Evolutionary conservation across 2,113 vertebrate species (phyloP).

Genomic region (Myxocyprinus asiaticus): DNA sequence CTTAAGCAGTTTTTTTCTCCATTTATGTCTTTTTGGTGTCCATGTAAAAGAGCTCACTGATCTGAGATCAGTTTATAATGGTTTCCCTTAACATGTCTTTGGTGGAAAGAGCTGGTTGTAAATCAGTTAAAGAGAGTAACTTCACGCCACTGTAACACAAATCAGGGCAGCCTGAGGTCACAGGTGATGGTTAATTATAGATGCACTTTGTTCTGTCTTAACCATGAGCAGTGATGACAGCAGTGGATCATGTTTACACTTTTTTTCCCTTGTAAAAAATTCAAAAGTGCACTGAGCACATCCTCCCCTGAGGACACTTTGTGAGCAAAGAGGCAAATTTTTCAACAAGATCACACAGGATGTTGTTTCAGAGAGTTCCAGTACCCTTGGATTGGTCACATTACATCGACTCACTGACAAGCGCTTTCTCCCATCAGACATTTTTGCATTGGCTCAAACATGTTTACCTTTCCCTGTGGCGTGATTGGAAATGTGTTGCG

Average conservation of each 20-base stretch:
- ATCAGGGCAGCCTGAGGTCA: conserved; percentile 62
- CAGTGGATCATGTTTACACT: conserved; percentile 75
- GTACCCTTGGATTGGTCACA: no score
- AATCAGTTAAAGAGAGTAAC: not conserved
- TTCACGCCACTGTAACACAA: conserved; percentile 38
- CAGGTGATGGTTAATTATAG: conserved; percentile 69
- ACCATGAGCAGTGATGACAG: conserved; percentile 71
- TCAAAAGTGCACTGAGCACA: conserved; percentile 52
- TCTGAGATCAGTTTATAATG: not conserved
- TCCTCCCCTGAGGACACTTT: not conserved
- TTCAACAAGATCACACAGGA: no score
- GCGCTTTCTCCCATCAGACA: no score
- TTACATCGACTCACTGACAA: no score
- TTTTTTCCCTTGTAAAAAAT: conserved; percentile 68
- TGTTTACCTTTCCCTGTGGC: no score
- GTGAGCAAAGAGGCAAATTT: not conserved
- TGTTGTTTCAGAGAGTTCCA: no score
- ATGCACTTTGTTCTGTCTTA: conserved; percentile 73
- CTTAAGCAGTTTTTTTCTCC: no score
- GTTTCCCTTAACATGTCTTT: not conserved
- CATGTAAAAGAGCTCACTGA: no score
- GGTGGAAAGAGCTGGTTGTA: conserved; percentile 9
- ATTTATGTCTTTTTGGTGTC: no score
- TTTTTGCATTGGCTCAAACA: no score
- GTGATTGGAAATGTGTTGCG: no score